Evolutionary conservation across 2,888 invertebrate species (phyloP), one percentile per base, ranked within the genome.

Genomic region (Venustoraphidia nigricollis): DNA sequence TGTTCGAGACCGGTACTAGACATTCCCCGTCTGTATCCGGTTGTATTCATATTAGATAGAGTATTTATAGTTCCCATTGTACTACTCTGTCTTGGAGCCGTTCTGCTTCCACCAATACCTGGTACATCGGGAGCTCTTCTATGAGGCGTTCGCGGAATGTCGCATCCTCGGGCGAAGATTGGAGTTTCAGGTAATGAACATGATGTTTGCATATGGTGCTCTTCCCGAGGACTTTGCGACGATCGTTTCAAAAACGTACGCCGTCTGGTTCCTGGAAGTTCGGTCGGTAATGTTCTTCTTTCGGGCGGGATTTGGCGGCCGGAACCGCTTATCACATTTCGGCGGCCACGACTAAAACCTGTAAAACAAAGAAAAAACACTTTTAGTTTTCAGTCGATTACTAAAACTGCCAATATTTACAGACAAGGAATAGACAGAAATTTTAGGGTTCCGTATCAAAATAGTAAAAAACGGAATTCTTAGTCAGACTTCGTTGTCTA

Each of bases 151-250:
- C 88, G 74, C 1, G 88, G 86, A 54, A 88, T 83, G 66, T 89
- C 88, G 67, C 85, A 83, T 49, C 86, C 86, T 55, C 89, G 73
- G 4, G 87, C 85, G 65, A 89, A 89, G 52, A 89, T 87, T 1
- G 89, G 88, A 1, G 89, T 89, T 69, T 89, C 89, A n/a, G 89
- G 89, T 50, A 89, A 70, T 59, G 88, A 88, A 56, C 87, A 88
- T 1, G 88, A 88, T 4, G 88, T 88, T 65, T 88, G 88, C 64
- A 88, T 67, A 49, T 71, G 68, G 35, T 45, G 62, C 44, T 80
- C 81, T 45, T 80, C 76, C 41, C 76, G 72, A 6, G 75, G 70
- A 54, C 72, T 72, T 53, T 72, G 73, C 44, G 69, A 69, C n/a
- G 69, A 62, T 6, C 72, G 61, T 57, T 73, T 65, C 10, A 44